Conservation (phyloP, 2,113 vertebrate species). For the Lepus timidus region DNA sequence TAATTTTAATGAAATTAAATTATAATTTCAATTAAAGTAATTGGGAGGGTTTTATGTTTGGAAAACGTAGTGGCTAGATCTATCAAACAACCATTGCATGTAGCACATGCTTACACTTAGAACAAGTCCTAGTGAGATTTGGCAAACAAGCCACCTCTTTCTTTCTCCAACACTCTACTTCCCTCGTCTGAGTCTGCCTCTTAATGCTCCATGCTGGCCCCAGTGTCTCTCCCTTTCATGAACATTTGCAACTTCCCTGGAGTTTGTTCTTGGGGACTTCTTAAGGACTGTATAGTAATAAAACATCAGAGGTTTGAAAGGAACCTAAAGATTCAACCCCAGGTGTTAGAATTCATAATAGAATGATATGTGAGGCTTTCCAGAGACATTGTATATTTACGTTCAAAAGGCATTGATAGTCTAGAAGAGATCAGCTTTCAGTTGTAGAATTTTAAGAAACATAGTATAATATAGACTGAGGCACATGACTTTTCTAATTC, state of each 20-base stretch:
- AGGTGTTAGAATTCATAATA: neutral
- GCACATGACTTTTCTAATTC: neutral
- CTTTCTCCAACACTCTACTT: neutral
- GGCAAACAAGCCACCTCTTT: neutral
- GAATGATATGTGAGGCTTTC: neutral
- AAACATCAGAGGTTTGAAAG: neutral
- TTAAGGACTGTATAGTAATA: neutral
- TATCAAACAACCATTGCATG: neutral
- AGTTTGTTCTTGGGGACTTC: neutral
- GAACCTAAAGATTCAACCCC: neutral
- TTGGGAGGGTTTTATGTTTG: neutral
- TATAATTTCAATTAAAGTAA: constrained; percentile 2
- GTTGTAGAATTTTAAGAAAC: constrained; percentile 34
- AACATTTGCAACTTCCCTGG: neutral
- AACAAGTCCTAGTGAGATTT: neutral
- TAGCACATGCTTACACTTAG: neutral
- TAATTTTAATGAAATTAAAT: neutral
- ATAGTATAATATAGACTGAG: neutral
- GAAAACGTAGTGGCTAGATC: constrained; percentile 26
- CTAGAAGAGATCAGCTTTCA: neutral
- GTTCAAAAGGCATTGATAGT: neutral
- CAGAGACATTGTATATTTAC: neutral
- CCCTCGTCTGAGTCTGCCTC: neutral
- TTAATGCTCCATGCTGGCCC: neutral
- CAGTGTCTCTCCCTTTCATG: neutral